phyloP scores from a whole-genome alignment of 2,113 vertebrate species.

The Rhinichthys klamathensis region DNA sequence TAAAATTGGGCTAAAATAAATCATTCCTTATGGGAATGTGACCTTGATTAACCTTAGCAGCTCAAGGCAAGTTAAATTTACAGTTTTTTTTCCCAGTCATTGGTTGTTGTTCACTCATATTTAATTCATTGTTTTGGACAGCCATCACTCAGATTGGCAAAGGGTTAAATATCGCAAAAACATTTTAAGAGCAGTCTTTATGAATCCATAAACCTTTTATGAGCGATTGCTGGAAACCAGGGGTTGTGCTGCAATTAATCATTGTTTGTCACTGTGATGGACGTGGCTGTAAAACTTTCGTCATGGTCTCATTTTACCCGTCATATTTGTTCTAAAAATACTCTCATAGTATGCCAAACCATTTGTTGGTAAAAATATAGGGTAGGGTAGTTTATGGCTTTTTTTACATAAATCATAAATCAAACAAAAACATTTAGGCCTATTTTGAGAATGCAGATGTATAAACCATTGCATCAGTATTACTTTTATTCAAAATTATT shows the following conservation, averaged over 20 bases:
- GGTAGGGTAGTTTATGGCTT: background rate
- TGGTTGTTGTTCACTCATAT: background rate
- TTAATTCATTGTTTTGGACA: background rate
- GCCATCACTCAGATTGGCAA: background rate
- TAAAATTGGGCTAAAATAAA: slow-evolving; percentile 12
- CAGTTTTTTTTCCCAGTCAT: background rate
- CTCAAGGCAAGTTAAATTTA: background rate
- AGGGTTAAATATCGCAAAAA: background rate
- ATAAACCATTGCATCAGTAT: background rate
- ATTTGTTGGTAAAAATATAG: background rate
- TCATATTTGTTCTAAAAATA: background rate
- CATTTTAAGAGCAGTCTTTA: background rate
- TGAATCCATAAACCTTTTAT: background rate
- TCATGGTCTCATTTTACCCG: background rate
- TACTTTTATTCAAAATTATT: background rate
- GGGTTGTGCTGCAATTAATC: slow-evolving; percentile 9
- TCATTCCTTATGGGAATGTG: background rate
- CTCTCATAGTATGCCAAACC: background rate
- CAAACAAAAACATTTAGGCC: background rate
- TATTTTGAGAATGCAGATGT: background rate
- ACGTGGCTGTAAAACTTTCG: background rate
- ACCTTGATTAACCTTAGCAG: background rate
- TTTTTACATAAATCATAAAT: background rate
- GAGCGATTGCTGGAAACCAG: background rate
- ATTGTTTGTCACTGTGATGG: slow-evolving; percentile 17